Evolutionary conservation across 2,113 vertebrate species (phyloP).

Genomic region (Marmota monax): DNA sequence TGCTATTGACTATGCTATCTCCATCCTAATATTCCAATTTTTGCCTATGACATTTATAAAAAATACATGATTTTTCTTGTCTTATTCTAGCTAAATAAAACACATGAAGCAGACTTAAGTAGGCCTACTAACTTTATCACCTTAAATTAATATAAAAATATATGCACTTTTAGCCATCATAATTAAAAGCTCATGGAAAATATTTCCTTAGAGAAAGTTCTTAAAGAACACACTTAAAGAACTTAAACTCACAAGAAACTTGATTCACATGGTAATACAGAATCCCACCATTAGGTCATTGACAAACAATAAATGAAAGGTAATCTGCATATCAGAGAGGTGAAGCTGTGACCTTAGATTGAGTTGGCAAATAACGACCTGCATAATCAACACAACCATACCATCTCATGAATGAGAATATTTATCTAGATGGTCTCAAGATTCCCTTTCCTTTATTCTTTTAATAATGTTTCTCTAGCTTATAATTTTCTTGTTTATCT

Average conservation of each 20-base stretch:
- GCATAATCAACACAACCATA: not conserved
- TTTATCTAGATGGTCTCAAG: not conserved
- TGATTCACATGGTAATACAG: not conserved
- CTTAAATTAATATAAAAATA: not conserved
- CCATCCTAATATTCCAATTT: not conserved
- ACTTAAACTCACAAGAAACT: not conserved
- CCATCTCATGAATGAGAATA: not conserved
- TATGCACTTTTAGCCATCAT: not conserved
- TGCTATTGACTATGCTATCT: not conserved
- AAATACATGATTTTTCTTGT: not conserved
- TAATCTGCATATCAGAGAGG: not conserved
- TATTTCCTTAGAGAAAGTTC: not conserved
- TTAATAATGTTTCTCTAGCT: not conserved
- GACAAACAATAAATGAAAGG: not conserved
- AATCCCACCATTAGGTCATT: not conserved
- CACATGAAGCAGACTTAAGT: not conserved
- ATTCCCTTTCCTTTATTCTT: not conserved
- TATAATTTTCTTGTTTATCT: not conserved
- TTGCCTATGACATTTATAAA: not conserved
- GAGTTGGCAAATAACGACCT: not conserved
- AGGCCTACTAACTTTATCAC: not conserved
- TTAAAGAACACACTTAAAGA: not conserved
- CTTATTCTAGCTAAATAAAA: not conserved
- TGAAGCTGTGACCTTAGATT: not conserved
- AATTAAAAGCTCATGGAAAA: not conserved